phyloP scores from a whole-genome alignment of 2,797 vertebrate genomes.

The Falco peregrinus region DNA sequence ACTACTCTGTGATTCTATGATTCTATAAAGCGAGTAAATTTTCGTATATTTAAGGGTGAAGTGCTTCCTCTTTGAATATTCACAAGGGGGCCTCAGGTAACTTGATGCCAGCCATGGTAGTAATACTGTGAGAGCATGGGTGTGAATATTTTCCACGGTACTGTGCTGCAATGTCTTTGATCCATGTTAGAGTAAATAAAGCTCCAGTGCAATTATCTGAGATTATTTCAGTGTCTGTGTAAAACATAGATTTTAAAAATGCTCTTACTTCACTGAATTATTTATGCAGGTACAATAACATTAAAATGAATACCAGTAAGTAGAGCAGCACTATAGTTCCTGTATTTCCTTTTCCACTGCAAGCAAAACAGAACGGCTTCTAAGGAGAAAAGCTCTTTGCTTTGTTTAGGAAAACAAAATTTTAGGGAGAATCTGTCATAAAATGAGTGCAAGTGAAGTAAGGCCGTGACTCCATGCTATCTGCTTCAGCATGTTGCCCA shows the following conservation, averaged over 20 bases:
- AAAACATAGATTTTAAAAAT: slow-evolving; percentile 10
- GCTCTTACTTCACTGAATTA: slow-evolving; percentile 11
- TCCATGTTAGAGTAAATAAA: not conserved
- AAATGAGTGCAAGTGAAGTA: not conserved
- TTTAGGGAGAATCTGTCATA: not conserved
- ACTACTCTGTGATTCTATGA: not conserved
- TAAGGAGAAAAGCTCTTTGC: not conserved
- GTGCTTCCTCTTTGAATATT: not conserved
- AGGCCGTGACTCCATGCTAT: not conserved
- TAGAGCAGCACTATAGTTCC: not conserved
- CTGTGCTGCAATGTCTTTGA: slow-evolving; percentile 32
- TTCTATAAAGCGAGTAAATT: not conserved
- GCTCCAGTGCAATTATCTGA: slow-evolving; percentile 23
- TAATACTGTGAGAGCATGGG: not conserved
- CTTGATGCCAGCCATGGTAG: not conserved
- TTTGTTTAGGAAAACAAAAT: not conserved
- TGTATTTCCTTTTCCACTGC: not conserved
- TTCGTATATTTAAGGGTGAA: not conserved
- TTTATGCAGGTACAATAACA: not conserved
- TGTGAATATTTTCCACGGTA: not conserved
- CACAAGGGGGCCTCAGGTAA: not conserved
- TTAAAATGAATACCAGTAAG: not conserved
- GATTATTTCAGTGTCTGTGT: not conserved
- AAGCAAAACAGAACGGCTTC: not conserved
- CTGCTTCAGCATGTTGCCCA: not conserved